Evolutionary conservation across 1,140 invertebrate species (phyloP).

Genomic region (Hycleus phaleratus): DNA sequence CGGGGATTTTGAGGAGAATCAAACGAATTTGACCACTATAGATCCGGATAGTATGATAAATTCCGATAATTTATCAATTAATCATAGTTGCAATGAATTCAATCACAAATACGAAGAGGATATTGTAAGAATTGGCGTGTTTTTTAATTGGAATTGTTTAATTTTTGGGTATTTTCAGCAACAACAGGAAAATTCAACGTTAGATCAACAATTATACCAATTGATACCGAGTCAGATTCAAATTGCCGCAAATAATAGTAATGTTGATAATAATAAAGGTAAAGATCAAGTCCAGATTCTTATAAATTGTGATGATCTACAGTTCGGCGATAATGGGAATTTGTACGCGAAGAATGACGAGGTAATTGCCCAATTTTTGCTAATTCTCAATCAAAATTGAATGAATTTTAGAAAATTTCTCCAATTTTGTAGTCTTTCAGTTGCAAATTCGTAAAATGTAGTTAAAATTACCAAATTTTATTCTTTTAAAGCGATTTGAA

Average conservation of each 20-base stretch:
- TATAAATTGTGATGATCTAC: constrained; percentile 11
- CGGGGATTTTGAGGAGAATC: background rate
- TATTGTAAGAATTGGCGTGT: too few species aligned
- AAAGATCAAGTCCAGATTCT: constrained; percentile 5
- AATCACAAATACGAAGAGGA: too few species aligned
- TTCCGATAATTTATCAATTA: too few species aligned
- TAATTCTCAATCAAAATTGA: background rate
- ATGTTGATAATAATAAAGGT: background rate
- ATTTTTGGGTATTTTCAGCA: too few species aligned
- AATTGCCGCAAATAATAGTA: constrained; percentile 5
- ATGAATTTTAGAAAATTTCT: background rate
- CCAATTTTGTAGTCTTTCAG: too few species aligned
- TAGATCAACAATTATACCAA: constrained; percentile 7
- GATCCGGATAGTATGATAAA: too few species aligned
- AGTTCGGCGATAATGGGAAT: constrained; percentile 2
- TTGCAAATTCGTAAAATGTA: too few species aligned
- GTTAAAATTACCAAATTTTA: too few species aligned
- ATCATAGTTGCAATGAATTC: too few species aligned
- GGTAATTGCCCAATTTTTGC: constrained; percentile 23
- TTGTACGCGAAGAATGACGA: constrained; percentile 38
- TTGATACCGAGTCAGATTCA: constrained; percentile 3
- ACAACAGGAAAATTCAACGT: background rate
- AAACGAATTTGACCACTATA: background rate
- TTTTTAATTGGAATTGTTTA: too few species aligned
- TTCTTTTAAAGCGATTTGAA: too few species aligned